These are phyloP conservation scores for Scomber colias DNA, from an alignment of 2,113 vertebrate species.

Conservation along the genomic window DNA sequence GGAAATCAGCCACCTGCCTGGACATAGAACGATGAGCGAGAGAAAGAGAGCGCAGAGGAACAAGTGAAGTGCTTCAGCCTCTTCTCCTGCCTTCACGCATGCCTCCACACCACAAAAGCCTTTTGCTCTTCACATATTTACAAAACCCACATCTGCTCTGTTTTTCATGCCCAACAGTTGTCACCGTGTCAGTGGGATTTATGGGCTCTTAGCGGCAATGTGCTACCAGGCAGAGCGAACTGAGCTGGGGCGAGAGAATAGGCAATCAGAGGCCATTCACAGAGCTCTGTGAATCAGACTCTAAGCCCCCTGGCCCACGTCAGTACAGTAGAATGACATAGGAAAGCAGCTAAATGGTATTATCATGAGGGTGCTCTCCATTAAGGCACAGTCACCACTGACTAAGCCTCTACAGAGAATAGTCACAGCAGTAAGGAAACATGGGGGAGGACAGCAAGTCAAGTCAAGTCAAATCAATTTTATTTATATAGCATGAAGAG, in stretches of 20 bases:
- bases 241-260: conserved; percentile 76
- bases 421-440: conserved; percentile 45
- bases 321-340: conserved; percentile 75
- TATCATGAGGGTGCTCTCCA: conserved; percentile 77
- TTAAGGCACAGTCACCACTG: conserved; percentile 74
- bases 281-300: conserved; percentile 69
- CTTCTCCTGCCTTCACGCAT: conserved; percentile 68
- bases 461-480: no score
- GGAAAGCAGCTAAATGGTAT: conserved; percentile 70
- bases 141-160: conserved; percentile 80
- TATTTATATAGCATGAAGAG: conserved; percentile 3
- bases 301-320: conserved; percentile 74
- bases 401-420: conserved; percentile 70
- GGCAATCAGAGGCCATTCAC: conserved; percentile 83
- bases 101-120: conserved; percentile 74
- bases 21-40: conserved; percentile 37
- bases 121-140: conserved; percentile 78
- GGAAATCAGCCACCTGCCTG: conserved; percentile 64
- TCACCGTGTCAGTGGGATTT: conserved; percentile 75
- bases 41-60: conserved; percentile 48
- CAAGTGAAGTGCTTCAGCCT: conserved; percentile 61
- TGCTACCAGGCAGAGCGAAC: conserved; percentile 70
- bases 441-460: conserved; percentile 56
- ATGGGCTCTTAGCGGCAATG: conserved; percentile 73
- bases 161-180: conserved; percentile 76